Conservation (phyloP, 2,888 invertebrate genomes). For the Drosophila cracens region DNA sequence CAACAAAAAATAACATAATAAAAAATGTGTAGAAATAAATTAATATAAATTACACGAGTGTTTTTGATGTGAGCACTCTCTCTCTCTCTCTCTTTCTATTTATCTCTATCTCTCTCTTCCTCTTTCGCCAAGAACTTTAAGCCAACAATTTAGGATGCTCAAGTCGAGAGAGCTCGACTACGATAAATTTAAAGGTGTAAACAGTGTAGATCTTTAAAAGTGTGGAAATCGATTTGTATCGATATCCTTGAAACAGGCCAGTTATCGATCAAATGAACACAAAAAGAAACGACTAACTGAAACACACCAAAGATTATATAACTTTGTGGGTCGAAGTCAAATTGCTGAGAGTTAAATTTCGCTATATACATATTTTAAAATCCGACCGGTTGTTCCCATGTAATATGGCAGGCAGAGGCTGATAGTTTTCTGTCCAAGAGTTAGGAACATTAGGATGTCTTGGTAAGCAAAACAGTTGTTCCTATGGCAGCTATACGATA, state of each 20-base stretch:
- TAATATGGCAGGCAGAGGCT: not conserved
- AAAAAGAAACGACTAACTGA: not conserved
- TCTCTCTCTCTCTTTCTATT: not conserved
- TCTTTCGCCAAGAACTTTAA: not conserved
- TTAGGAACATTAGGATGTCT: not conserved
- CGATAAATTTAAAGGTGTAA: not conserved
- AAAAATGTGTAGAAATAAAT: not conserved
- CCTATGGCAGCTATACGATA: not conserved
- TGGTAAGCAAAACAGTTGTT: not conserved
- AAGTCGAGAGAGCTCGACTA: not conserved
- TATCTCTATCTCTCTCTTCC: not conserved
- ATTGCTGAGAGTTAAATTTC: accelerated
- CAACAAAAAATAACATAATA: not conserved
- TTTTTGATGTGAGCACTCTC: not conserved
- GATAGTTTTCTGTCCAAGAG: not conserved
- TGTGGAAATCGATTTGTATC: not conserved
- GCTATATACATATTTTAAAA: not conserved
- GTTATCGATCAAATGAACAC: not conserved
- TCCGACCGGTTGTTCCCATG: not conserved
- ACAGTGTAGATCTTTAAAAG: not conserved
- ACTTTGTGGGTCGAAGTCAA: not conserved
- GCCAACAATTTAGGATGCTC: not conserved
- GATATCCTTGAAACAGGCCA: not conserved
- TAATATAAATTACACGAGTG: not conserved
- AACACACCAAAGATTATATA: not conserved